Conservation (phyloP, 2,797 vertebrate genomes). For the Rhinella marina region DNA sequence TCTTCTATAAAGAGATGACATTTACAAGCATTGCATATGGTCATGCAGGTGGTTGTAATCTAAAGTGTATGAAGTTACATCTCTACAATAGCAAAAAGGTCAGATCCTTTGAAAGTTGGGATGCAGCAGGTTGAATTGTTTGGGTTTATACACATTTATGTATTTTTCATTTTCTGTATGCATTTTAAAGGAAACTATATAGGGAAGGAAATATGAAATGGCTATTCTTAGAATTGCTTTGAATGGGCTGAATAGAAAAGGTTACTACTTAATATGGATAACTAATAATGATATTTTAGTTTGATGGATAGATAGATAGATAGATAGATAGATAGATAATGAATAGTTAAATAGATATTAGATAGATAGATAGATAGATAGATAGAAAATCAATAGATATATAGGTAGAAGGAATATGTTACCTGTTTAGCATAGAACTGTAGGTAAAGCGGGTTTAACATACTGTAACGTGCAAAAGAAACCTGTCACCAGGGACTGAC, state of each 20-base stretch:
- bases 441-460: no score
- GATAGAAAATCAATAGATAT: no score
- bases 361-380: no score
- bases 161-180: constrained; percentile 5
- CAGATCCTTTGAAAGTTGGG: not conserved
- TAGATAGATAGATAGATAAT: not conserved
- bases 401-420: no score
- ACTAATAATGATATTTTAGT: not conserved
- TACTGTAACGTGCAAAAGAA: no score
- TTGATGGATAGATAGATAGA: not conserved
- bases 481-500: no score
- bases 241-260: not conserved
- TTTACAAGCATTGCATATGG: not conserved
- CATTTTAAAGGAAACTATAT: not conserved
- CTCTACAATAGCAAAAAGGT: constrained; percentile 2
- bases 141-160: not conserved
- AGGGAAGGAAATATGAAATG: not conserved
- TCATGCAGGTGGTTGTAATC: not conserved
- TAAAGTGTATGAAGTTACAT: not conserved
- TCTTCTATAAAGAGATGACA: not conserved
- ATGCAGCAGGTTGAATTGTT: constrained; percentile 3
- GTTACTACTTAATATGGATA: not conserved
- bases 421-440: no score
- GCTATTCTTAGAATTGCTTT: not conserved
- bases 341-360: no score